Evolutionary conservation across 2,113 vertebrate species (phyloP), one percentile per base, ranked within the genome.

Genomic region (Capreolus pygargus): DNA sequence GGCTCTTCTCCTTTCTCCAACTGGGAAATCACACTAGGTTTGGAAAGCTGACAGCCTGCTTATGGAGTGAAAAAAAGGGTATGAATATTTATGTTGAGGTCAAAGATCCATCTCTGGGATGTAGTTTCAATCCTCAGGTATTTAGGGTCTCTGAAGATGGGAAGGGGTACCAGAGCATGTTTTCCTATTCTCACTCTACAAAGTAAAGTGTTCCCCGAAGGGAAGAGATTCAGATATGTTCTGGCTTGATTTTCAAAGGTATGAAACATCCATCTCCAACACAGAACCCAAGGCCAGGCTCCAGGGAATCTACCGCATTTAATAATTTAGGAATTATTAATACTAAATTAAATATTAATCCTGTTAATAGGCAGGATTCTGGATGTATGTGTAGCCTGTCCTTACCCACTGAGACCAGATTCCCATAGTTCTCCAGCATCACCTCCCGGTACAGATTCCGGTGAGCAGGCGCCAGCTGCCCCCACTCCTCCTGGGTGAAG

Each of bases 401-500:
- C 97, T 98, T 94, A 98, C 97, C 98, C 88, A 98, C 97, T 67
- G 97, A 97, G 19, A 98, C 95, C 90, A 98, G 82, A 85, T 98
- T 98, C 76, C 96, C 85, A 11, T 98, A 98, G 94, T 98, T 98
- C 88, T 98, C 98, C 88, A 98, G 93, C 97, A 98, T 98, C 90
- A 98, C 98, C 54, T 98, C 97, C 60, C 96, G 97, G 52, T 98
- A 98, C 58, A 98, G 60, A 67, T 36, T 81, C 88, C 9, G 95
- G 81, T 94, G 45, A 25, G 64, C 61, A 74, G 81, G 97, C 39
- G 85, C 39, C 76, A 98, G 81, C 0, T 94, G 92, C 5, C 88
- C 90, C 98, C 98, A 98, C 23, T 98, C 98, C 19, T 98, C 98
- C 81, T 88, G 97, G 76, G 92, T 97, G 60, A 98, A 98, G 88